Percentiles rank a stretch among this genome's conserved stretches.
Evolutionary conservation across 2,797 vertebrate species (phyloP).

Genomic region (Parauchenoglanis ngamensis): DNA sequence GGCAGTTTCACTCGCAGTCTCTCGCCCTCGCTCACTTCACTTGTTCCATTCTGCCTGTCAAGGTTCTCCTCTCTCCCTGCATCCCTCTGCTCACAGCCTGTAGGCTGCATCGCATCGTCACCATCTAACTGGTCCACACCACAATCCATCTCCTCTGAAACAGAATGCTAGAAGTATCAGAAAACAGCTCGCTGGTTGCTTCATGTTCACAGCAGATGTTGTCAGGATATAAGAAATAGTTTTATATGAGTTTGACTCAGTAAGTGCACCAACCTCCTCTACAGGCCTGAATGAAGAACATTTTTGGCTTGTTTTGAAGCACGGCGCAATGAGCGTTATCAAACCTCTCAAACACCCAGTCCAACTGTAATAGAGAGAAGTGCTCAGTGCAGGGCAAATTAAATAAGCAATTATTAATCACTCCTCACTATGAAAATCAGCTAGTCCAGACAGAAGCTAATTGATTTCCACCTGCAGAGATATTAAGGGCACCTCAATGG

Average conservation of each 20-base stretch:
- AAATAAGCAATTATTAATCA: slow-evolving; percentile 3
- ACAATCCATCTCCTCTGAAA: slow-evolving; percentile 81
- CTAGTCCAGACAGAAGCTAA: neutral
- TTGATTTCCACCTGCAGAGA: neutral
- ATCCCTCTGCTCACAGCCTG: slow-evolving; percentile 86
- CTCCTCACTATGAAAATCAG: neutral
- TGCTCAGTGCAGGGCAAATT: neutral
- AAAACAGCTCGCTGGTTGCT: neutral
- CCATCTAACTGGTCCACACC: slow-evolving; percentile 93
- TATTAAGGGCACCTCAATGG: neutral
- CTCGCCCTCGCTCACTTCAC: slow-evolving; percentile 71
- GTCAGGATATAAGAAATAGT: neutral
- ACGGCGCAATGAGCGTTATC: slow-evolving; percentile 90
- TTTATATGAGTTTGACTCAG: neutral
- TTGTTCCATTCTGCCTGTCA: slow-evolving; percentile 66
- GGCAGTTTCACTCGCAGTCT: slow-evolving; percentile 84
- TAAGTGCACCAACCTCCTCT: slow-evolving; percentile 85
- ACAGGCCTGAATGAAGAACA: slow-evolving; percentile 98
- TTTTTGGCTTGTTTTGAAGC: slow-evolving; percentile 98
- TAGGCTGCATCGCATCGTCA: slow-evolving; percentile 71
- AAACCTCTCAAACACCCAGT: slow-evolving; percentile 89
- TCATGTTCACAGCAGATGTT: neutral
- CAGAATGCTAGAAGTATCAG: slow-evolving; percentile 11
- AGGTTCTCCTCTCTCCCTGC: slow-evolving; percentile 79
- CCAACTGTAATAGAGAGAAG: slow-evolving; percentile 77